Evolutionary conservation across 2,888 invertebrate genomes (phyloP).

Genomic region (Drosophila siamana): DNA sequence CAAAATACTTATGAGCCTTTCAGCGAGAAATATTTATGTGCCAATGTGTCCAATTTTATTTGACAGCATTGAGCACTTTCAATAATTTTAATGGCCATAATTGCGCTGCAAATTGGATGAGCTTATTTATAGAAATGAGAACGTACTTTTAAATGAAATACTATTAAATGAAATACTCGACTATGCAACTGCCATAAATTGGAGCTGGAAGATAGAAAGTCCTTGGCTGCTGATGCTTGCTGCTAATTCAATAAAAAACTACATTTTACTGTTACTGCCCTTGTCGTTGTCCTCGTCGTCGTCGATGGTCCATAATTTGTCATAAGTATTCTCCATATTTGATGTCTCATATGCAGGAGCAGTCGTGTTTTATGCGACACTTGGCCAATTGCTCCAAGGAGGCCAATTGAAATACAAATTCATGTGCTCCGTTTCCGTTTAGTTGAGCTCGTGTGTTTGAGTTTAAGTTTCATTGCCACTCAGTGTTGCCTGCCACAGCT

Average conservation of each 20-base stretch:
- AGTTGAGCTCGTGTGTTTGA: too few relatives aligned
- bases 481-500: conserved; percentile 20
- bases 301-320: background rate
- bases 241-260: conserved; percentile 1
- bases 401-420: conserved; percentile 45
- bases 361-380: conserved; percentile 23
- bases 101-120: too few relatives aligned
- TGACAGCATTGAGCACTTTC: too few relatives aligned
- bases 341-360: background rate
- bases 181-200: background rate
- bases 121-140: too few relatives aligned
- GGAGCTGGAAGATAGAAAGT: background rate
- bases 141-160: too few relatives aligned
- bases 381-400: conserved; percentile 27
- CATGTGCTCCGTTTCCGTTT: conserved; percentile 22
- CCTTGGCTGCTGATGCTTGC: background rate
- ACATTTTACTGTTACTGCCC: background rate
- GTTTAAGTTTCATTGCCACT: conserved; percentile 37
- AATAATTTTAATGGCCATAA: too few relatives aligned
- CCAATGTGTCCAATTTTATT: too few relatives aligned
- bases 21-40: too few relatives aligned
- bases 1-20: too few relatives aligned
- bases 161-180: too few relatives aligned
- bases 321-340: background rate
- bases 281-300: background rate